Percentiles rank a stretch among this genome's conserved stretches.
These are phyloP conservation scores for Megatriorchis doriae DNA, from an alignment of 2,113 vertebrate species.

Conservation along the genomic window DNA sequence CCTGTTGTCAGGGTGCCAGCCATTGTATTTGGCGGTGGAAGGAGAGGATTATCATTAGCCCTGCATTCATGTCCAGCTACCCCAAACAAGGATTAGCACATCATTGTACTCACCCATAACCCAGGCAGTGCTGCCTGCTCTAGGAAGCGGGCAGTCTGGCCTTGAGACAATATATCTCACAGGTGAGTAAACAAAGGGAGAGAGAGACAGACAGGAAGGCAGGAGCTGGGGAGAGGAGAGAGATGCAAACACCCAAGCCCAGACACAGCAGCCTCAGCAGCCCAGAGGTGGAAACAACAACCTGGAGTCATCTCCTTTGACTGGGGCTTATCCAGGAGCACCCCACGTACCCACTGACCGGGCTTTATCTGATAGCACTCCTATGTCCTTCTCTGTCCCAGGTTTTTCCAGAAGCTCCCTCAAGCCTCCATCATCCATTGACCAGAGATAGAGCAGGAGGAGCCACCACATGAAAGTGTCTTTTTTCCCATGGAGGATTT, in stretches of 20 bases:
- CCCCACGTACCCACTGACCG: neutral
- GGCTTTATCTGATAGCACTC: neutral
- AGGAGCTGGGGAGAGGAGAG: neutral
- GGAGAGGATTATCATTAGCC: neutral
- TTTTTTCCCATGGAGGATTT: neutral
- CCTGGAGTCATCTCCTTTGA: neutral
- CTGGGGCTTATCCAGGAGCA: neutral
- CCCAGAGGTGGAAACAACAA: neutral
- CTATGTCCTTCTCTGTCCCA: neutral
- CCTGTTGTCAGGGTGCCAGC: neutral
- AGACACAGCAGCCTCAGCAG: neutral
- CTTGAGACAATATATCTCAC: slow-evolving; percentile 14
- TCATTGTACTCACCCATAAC: neutral
- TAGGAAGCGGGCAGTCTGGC: neutral
- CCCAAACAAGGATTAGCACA: neutral
- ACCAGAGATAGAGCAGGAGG: neutral
- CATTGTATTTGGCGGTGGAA: neutral
- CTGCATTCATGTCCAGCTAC: neutral
- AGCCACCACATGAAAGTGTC: neutral
- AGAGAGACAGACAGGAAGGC: neutral
- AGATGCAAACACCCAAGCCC: neutral
- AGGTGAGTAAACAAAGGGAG: slow-evolving; percentile 54
- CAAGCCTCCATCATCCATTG: neutral
- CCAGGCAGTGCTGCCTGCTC: neutral
- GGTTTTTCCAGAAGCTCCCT: neutral